These are phyloP conservation scores for Heptranchias perlo DNA, from an alignment of 2,113 vertebrate genomes.

Conservation along the genomic window DNA sequence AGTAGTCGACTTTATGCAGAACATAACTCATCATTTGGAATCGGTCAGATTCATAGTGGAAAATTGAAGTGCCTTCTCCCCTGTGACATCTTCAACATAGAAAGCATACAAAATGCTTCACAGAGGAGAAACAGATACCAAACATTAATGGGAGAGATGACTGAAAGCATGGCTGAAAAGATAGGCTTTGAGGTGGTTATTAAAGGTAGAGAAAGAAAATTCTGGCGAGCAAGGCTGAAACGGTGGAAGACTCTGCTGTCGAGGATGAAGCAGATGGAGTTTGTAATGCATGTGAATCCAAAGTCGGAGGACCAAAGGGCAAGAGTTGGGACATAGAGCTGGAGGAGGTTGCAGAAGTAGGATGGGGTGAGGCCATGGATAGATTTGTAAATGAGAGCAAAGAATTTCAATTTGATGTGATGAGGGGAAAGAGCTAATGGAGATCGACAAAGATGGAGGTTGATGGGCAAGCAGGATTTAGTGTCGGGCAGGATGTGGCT, in stretches of 20 bases:
- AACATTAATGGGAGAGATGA: neutral
- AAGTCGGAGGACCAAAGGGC: neutral
- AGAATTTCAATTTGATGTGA: neutral
- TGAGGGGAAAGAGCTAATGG: neutral
- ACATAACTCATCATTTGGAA: neutral
- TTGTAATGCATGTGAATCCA: neutral
- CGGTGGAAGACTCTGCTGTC: neutral
- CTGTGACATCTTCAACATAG: neutral
- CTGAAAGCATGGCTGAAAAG: neutral
- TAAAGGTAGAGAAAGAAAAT: neutral
- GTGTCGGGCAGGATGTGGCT: neutral
- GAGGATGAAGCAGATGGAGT: neutral
- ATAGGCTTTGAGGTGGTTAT: neutral
- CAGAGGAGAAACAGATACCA: neutral
- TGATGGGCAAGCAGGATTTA: neutral
- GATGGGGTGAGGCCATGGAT: neutral
- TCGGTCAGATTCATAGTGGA: neutral
- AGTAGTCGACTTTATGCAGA: neutral
- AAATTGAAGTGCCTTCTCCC: neutral
- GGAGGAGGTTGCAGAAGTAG: neutral
- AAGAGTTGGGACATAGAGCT: neutral
- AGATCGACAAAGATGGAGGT: neutral
- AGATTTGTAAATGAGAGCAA: neutral
- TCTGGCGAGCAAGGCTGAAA: neutral
- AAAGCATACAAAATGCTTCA: neutral